Evolutionary conservation across 2,797 vertebrate genomes (phyloP), one percentile per base, ranked within the genome.

Genomic region (Falco novaeseelandiae): DNA sequence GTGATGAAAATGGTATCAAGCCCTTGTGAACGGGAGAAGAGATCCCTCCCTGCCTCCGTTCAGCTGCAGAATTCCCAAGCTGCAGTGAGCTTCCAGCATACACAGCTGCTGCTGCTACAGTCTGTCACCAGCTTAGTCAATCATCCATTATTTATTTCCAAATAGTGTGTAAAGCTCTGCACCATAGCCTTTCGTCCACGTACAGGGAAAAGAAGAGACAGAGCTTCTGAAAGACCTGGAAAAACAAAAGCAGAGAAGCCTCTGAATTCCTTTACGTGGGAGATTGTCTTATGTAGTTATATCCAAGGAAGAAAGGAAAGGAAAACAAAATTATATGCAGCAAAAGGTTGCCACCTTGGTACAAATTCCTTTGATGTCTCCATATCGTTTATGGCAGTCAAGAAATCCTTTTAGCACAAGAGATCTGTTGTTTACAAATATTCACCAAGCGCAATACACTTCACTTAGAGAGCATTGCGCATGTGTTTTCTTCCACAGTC

Each of bases 111-210:
- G 84, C 89, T 89, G 89, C 79, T 92, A 30, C 78, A 83, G 67
- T 95, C 96, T 94, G 78, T 95, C 78, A 89, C 66, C 77, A 87
- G 88, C 67, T 89, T 92, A 91, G 87, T 83, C 84, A 95, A 62
- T 92, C 92, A 97, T 96, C 79, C 73, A 87, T 96, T 96, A 96
- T 97, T 97, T 97, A 91, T 96, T 96, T 96, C 74, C 62, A 76
- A 96, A 92, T 72, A 5, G 11, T 89, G 93, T 76, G 78, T 86
- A 93, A 92, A 79, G 86, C 61, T 88, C 77, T 96, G 67, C 61
- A 67, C 72, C 38, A 20, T 44, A 87, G 72, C 74, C 79, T 69
- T 91, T 83, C 10, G 18, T 91, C 88, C 73, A 69, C 30, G n/a
- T 22, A 29, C 32, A 87, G 59, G 55, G 30, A 69, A 95, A 82